Conservation (phyloP, 2,888 invertebrate genomes). For the Pogonocherus hispidulus region DNA sequence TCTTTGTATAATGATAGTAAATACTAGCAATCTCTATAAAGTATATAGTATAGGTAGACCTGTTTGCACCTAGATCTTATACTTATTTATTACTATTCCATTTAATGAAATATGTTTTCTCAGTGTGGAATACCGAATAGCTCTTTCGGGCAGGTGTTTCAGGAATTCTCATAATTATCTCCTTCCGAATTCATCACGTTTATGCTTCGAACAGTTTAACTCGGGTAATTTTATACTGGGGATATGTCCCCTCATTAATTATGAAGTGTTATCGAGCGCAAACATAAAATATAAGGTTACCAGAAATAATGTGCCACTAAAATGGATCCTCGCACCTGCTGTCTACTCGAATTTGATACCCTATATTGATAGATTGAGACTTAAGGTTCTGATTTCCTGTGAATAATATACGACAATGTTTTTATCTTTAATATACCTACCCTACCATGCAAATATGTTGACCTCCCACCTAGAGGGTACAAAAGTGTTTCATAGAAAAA, state of each 20-base stretch:
- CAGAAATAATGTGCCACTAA: constrained; percentile 1
- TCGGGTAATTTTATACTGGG: neutral
- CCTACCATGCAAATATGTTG: too few species aligned
- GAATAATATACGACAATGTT: neutral
- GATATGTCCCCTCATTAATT: neutral
- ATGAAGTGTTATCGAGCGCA: neutral
- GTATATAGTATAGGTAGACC: too few species aligned
- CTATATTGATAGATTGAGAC: neutral
- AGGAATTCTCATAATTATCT: constrained; percentile 15
- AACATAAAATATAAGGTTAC: constrained; percentile 17
- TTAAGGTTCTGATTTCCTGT: neutral
- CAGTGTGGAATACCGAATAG: neutral
- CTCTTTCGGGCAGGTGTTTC: constrained; percentile 10
- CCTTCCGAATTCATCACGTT: constrained; percentile 18
- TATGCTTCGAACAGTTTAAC: neutral
- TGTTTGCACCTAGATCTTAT: too few species aligned
- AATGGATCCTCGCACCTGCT: constrained; percentile 10
- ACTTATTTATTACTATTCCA: too few species aligned
- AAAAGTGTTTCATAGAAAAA: too few species aligned
- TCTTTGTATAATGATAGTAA: too few species aligned
- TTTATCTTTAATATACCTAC: too few species aligned
- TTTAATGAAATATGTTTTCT: too few species aligned
- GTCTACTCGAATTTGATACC: neutral
- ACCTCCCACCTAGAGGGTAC: too few species aligned
- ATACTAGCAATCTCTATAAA: too few species aligned